These are phyloP conservation scores for Phyllostomus discolor DNA, from an alignment of 2,113 vertebrate genomes.

Conservation along the genomic window DNA sequence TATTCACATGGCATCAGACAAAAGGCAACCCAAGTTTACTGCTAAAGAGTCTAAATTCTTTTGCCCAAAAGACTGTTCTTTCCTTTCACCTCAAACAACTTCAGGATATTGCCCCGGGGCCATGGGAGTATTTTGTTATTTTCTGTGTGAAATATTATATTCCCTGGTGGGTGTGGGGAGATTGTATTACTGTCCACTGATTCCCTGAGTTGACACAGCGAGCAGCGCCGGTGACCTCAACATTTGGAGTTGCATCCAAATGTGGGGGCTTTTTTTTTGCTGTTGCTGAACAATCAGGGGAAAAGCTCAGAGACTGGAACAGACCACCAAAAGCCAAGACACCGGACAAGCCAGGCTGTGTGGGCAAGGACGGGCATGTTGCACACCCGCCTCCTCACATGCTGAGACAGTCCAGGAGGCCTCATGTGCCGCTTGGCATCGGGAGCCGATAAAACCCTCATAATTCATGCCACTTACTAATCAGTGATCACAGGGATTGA, in stretches of 20 bases:
- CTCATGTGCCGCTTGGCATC: too few species aligned
- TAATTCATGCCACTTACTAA: background rate
- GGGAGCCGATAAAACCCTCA: background rate
- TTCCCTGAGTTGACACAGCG: conserved; percentile 44
- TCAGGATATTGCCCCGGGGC: conserved; percentile 72
- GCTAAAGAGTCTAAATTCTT: conserved; percentile 50
- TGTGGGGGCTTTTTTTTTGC: background rate
- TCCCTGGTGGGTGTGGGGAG: conserved; percentile 28
- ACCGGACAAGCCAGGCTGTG: too few species aligned
- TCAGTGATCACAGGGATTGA: background rate
- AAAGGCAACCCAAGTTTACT: conserved; percentile 14
- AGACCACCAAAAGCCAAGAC: background rate
- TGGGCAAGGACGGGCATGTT: background rate
- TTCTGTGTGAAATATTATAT: conserved; percentile 72
- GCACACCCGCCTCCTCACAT: accelerated
- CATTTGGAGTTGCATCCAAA: conserved; percentile 44
- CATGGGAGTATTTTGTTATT: conserved; percentile 68
- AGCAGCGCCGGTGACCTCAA: conserved; percentile 34
- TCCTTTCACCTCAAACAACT: conserved; percentile 72
- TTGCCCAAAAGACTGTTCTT: conserved; percentile 57
- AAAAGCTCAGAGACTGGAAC: background rate
- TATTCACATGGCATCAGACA: background rate
- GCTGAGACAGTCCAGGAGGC: accelerated
- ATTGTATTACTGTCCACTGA: conserved; percentile 59
- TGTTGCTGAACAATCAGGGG: background rate